Evolutionary conservation across 2,113 vertebrate species (phyloP), one percentile per base, ranked within the genome.

Genomic region (Riparia riparia): DNA sequence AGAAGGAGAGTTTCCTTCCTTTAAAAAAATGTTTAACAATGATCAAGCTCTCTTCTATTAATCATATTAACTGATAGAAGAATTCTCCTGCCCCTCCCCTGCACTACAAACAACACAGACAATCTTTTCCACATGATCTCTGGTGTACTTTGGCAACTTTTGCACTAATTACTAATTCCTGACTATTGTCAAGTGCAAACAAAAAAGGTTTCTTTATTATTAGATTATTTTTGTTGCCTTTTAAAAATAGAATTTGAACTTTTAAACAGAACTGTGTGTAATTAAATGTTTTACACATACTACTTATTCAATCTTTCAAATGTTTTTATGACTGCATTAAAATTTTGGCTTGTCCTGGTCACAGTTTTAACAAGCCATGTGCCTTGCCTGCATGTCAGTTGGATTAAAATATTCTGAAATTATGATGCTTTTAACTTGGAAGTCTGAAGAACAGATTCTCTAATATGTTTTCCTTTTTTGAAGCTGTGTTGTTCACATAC

Each of bases 381-480:
- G 9, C 17, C 26, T 66, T 60, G 41, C 24, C 57, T 71, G 17
- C 17, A 21, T 6, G 15, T 44, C 21, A 91, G 10, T 1, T 69
- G n/a, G 28, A 84, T 57, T 94, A 41, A 65, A 83, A 71, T 25
- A 56, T 80, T 85, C 31, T 56, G 11, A 56, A 91, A 84, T 65
- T 45, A 41, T 11, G 5, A 91, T 8, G 9, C 10, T 54, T 89
- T 72, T 66, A 76, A 72, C 15, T 69, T 41, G 3, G 1, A 84
- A 37, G 11, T 29, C 51, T 42, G 13, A 65, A 26, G 26, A 93
- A 69, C 1, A 78, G 5, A 12, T 42, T 34, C 39, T 2, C 3
- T 1, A 61, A 37, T 49, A 8, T 15, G 8, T 54, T 57, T 56
- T 89, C 42, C 18, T 71, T 74, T 73, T 66, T 24, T 20, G n/a